phyloP scores from a whole-genome alignment of 2,888 invertebrate genomes.

The Agrochola litura region DNA sequence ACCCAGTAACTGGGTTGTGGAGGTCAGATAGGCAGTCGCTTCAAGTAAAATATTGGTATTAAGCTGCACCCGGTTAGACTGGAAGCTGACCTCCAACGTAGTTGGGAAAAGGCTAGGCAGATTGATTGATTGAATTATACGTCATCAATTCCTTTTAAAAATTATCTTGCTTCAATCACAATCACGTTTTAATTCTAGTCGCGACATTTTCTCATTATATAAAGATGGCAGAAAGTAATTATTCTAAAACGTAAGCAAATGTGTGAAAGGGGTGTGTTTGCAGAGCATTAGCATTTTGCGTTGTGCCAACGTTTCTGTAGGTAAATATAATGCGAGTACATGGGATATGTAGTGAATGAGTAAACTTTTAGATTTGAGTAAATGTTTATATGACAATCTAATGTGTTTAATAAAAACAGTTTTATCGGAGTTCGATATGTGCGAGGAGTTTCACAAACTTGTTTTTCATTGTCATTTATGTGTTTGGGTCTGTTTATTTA shows the following conservation, averaged over 20 bases:
- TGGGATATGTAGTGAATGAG: conserved; percentile 30
- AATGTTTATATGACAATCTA: conserved; percentile 11
- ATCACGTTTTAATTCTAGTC: conserved; percentile 41
- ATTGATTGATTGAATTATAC: not conserved
- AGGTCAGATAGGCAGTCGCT: too few species aligned
- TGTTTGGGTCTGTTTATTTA: not conserved
- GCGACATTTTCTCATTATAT: conserved; percentile 55
- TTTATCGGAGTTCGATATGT: too few species aligned
- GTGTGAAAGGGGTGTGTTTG: conserved; percentile 60
- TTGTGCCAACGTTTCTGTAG: conserved; percentile 36
- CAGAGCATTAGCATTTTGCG: conserved; percentile 60
- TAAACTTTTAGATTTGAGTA: not conserved
- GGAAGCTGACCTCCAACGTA: too few species aligned
- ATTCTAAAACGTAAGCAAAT: conserved; percentile 63
- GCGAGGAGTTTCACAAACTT: not conserved
- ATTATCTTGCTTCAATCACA: conserved; percentile 15
- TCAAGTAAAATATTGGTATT: too few species aligned
- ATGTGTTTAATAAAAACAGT: too few species aligned
- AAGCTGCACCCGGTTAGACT: too few species aligned
- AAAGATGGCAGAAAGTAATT: conserved; percentile 64
- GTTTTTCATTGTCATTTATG: not conserved
- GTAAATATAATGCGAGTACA: conserved; percentile 36
- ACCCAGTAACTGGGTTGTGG: too few species aligned
- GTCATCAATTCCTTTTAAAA: not conserved
- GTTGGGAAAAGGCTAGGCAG: too few species aligned